Evolutionary conservation across 30 jellyfish, hydroid and myxozoan genomes (phyloP).

Genomic region (Aurelia sp.): DNA sequence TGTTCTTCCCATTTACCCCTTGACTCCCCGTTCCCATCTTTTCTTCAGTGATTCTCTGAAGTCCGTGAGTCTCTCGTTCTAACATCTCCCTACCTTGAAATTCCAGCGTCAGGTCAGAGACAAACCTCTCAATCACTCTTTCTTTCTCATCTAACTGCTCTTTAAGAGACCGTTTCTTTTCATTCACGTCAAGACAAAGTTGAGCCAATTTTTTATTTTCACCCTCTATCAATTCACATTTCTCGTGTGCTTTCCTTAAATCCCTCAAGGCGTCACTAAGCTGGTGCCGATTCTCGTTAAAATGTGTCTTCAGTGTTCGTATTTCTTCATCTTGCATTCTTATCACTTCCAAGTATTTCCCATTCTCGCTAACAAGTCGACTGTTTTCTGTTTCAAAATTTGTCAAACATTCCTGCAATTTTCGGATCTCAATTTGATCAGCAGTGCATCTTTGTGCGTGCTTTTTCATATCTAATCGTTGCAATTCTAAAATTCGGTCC

Average conservation of each 20-base stretch:
- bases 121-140: neutral
- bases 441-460: neutral
- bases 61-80: neutral
- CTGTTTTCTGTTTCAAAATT: neutral
- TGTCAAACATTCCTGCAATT: neutral
- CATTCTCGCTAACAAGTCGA: neutral
- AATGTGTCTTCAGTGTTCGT: neutral
- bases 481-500: neutral
- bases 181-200: neutral
- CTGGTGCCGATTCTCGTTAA: neutral
- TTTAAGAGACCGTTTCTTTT: neutral
- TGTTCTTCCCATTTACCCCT: neutral
- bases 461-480: neutral
- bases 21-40: neutral
- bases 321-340: neutral
- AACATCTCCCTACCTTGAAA: neutral
- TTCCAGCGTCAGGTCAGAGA: neutral
- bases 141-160: conserved; percentile 3
- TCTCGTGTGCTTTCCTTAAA: neutral
- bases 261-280: neutral
- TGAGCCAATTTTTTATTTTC: neutral
- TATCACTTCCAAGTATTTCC: neutral
- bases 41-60: neutral
- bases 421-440: neutral
- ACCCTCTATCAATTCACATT: neutral